A percentile compares a stretch with the other conserved stretches of the same genome.
These are phyloP conservation scores for Drosophila bipectinata DNA, from an alignment of 1,140 invertebrate genomes.

Conservation along the genomic window DNA sequence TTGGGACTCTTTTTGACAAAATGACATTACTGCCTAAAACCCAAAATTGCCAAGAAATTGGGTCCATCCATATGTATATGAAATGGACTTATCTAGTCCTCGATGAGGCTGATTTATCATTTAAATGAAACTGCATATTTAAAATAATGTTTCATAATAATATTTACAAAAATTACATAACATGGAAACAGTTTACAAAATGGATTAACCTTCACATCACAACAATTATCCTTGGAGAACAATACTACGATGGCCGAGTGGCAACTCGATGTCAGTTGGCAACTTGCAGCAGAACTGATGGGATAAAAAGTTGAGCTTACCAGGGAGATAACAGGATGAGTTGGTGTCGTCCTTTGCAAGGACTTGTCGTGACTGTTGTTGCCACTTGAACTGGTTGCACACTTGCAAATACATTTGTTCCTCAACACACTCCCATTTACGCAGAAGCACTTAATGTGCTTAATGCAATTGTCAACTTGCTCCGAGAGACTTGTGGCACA, in stretches of 20 bases:
- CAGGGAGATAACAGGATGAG: slow-evolving; percentile 10
- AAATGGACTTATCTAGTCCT: too few relatives aligned
- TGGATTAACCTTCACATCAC: slow-evolving; percentile 50
- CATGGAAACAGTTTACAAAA: slow-evolving; percentile 4
- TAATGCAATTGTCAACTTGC: slow-evolving; percentile 76
- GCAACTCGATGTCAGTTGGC: slow-evolving; percentile 10
- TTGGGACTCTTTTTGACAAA: too few relatives aligned
- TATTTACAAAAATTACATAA: not conserved
- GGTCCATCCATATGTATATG: too few relatives aligned
- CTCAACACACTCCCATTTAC: slow-evolving; percentile 17
- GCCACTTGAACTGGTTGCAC: not conserved
- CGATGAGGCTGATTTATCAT: too few relatives aligned
- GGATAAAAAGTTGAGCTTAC: slow-evolving; percentile 32
- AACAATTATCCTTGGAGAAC: slow-evolving; percentile 66
- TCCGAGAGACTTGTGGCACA: slow-evolving; percentile 27
- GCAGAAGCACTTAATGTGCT: slow-evolving; percentile 64
- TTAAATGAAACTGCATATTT: too few relatives aligned
- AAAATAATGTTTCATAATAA: too few relatives aligned
- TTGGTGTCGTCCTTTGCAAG: not conserved
- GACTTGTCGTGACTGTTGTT: slow-evolving; percentile 38
- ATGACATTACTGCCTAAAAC: too few relatives aligned
- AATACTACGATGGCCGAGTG: slow-evolving; percentile 56
- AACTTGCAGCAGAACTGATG: slow-evolving; percentile 18
- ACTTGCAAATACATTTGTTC: slow-evolving; percentile 10
- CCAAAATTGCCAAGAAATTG: too few relatives aligned